Conservation (phyloP, 2,888 invertebrate species). For the Shargacucullia verbasci region DNA sequence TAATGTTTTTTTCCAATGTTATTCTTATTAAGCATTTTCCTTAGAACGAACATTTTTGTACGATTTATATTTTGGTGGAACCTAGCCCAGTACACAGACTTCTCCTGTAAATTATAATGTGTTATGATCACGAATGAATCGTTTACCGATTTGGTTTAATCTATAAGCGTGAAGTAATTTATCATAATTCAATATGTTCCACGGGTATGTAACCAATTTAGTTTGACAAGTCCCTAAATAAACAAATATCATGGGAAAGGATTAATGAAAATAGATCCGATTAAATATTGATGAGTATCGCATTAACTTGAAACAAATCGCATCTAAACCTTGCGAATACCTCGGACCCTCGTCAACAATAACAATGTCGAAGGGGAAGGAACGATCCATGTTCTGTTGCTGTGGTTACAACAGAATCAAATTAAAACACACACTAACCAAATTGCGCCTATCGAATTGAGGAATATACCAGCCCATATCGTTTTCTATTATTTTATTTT, state of each 20-base stretch:
- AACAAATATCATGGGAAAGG: constrained; percentile 41
- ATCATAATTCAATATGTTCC: too few species aligned
- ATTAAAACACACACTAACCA: constrained; percentile 47
- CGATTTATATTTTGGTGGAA: too few species aligned
- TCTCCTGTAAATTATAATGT: too few species aligned
- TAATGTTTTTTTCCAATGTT: constrained; percentile 1
- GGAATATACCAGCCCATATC: constrained; percentile 13
- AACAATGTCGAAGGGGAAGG: constrained; percentile 59
- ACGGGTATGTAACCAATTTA: not conserved
- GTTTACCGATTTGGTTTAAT: too few species aligned
- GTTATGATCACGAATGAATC: too few species aligned
- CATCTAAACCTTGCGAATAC: constrained; percentile 61
- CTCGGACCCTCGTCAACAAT: constrained; percentile 69
- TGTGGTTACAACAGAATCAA: constrained; percentile 59
- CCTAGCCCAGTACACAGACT: too few species aligned
- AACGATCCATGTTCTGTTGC: constrained; percentile 63
- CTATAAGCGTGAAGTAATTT: too few species aligned
- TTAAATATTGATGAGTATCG: constrained; percentile 59
- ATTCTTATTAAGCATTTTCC: constrained; percentile 2
- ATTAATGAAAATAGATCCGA: constrained; percentile 55
- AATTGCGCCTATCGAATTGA: constrained; percentile 8
- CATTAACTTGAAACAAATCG: constrained; percentile 63
- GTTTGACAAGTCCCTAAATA: constrained; percentile 26
- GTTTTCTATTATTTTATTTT: constrained; percentile 39
- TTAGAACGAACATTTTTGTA: too few species aligned